Conservation (phyloP, 2,888 invertebrate genomes). For the Cryptus armator region DNA sequence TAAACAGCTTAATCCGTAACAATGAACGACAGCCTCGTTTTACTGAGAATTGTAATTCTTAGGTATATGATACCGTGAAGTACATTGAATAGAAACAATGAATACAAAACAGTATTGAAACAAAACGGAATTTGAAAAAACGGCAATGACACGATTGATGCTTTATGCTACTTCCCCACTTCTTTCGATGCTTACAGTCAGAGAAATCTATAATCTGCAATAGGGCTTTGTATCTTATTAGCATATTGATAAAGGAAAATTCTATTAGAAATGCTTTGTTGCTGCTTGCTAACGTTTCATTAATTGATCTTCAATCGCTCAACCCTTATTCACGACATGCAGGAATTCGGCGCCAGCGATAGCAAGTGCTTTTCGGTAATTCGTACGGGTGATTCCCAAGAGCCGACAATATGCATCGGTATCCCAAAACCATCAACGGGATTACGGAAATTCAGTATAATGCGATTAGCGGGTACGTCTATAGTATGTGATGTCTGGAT, state of each 20-base stretch:
- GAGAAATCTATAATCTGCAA: too few species aligned
- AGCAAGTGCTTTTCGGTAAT: background rate
- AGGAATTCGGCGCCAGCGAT: background rate
- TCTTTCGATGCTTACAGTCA: background rate
- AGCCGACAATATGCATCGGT: too few species aligned
- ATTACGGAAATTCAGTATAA: too few species aligned
- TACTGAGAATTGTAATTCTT: background rate
- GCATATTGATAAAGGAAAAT: background rate
- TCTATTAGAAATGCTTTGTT: background rate
- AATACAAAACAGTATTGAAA: background rate
- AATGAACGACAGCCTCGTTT: background rate
- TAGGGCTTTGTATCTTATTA: background rate
- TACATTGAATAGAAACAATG: background rate
- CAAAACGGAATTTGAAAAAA: background rate
- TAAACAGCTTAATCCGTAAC: background rate
- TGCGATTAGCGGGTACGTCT: too few species aligned
- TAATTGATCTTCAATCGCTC: background rate
- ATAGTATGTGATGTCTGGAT: too few species aligned
- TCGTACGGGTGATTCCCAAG: too few species aligned
- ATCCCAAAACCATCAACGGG: too few species aligned
- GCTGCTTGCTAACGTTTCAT: background rate
- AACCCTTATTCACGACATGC: background rate
- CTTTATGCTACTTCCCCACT: background rate
- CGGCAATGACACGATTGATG: background rate
- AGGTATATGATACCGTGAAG: background rate